phyloP scores from a whole-genome alignment of 2,797 vertebrate species.

The Streptopelia turtur region DNA sequence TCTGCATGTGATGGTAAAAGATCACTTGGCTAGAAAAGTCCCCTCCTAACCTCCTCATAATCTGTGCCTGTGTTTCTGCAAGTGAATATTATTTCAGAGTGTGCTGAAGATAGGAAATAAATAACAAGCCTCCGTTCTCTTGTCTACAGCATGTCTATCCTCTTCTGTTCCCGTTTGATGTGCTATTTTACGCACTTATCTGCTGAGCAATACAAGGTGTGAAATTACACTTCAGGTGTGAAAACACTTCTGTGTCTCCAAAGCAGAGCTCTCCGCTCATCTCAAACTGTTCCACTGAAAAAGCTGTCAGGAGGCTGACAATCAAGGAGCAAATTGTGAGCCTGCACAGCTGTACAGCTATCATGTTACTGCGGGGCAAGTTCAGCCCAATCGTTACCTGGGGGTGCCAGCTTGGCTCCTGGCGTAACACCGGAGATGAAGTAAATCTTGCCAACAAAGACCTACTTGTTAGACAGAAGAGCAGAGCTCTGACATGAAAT shows the following conservation, averaged over 20 bases:
- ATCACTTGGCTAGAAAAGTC: conserved; percentile 51
- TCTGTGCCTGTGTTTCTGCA: conserved; percentile 41
- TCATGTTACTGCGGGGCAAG: conserved; percentile 7
- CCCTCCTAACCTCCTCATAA: conserved; percentile 52
- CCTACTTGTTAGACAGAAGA: neutral
- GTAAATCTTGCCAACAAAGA: conserved; percentile 32
- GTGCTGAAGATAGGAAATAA: conserved; percentile 67
- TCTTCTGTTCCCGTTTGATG: conserved; percentile 76
- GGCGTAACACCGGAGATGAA: neutral
- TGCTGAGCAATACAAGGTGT: conserved; percentile 79
- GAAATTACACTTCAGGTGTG: conserved; percentile 81
- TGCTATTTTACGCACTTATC: conserved; percentile 80
- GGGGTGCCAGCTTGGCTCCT: conserved; percentile 19
- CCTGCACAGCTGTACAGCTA: conserved; percentile 49
- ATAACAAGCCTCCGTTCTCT: conserved; percentile 68
- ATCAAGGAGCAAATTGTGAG: conserved; percentile 51
- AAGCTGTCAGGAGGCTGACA: conserved; percentile 74
- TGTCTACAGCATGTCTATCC: conserved; percentile 69
- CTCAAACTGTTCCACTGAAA: conserved; percentile 72
- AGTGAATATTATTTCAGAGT: conserved; percentile 57
- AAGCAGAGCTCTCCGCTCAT: conserved; percentile 72
- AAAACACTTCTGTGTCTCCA: conserved; percentile 78
- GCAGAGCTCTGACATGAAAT: neutral
- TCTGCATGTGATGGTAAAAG: neutral
- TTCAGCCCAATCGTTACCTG: conserved; percentile 4